Base-by-base conservation (phyloP, 2,888 invertebrate genomes). In the Drosophila ustulata region DNA sequence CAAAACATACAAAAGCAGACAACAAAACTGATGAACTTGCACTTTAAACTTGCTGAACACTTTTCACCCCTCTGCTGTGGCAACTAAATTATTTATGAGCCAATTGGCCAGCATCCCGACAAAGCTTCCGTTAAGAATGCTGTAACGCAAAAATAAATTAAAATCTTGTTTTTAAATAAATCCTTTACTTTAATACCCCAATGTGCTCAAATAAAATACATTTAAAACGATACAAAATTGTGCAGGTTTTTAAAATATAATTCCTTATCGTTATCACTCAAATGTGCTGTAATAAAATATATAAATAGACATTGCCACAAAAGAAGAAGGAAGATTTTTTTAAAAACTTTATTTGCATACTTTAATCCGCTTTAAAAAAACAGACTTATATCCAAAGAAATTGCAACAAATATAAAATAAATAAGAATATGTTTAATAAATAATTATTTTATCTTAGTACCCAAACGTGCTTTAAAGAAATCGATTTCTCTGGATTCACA, bases 21-120 rank as follows among this genome's bases (percentile, higher is more conserved):
- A 39, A 34, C 41, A 59, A 73, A 56, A 65, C 59, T 45, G 66
- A 59, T 53, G 34, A 61, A 66, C 56, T 50, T 76, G 72, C 66
- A 67, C 56, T 50, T 49, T 34, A 2, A 55, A 62, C 46, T 43
- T 7, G 9, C 7, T 1, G 5, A 11, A n/a, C 30, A 34, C 34
- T 13, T 34, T 45, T 49, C 13, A 41, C 50, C 32, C 26, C 32
- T 50, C 18, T 55, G 34, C 26, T 39, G n/a, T 8, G 47, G 11
- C 2, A 32, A 37, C 30, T 41, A 47, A 26, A 68, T 52, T 25
- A 76, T 71, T 73, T 57, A 71, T 52, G 56, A 45, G 45, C 52
- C 77, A 73, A 71, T 76, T 61, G 52, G 23, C 43, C 37, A 25
- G 11, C 52, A 39, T 43, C 37, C 9, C 32, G 39, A 45, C 28